Conservation (phyloP, 2,888 invertebrate genomes). For the Lasioglossum pauxillum region DNA sequence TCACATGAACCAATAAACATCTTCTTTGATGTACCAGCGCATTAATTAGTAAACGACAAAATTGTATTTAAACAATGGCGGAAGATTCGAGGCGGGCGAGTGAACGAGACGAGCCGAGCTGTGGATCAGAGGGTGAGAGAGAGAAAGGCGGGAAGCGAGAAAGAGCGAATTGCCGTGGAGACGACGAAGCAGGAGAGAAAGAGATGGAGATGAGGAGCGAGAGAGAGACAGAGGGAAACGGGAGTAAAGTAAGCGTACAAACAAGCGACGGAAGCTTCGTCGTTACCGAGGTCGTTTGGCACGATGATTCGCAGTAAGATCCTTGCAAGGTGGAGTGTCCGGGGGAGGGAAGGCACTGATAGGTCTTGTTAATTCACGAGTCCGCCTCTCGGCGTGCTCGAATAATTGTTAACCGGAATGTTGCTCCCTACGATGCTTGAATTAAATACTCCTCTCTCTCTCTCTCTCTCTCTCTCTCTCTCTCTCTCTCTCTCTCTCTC, state of each 20-base stretch:
- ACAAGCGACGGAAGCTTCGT: constrained; percentile 75
- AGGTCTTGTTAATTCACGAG: constrained; percentile 80
- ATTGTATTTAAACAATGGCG: constrained; percentile 87
- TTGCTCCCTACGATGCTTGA: constrained; percentile 69
- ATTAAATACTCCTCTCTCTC: constrained; percentile 72
- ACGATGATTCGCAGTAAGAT: constrained; percentile 73
- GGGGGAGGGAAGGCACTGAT: constrained; percentile 69
- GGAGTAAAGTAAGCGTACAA: constrained; percentile 78
- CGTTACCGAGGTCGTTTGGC: constrained; percentile 74
- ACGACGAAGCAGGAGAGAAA: not conserved
- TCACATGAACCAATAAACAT: constrained; percentile 86
- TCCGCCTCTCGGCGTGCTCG: constrained; percentile 70
- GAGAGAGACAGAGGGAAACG: constrained; percentile 13
- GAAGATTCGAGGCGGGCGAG: constrained; percentile 70
- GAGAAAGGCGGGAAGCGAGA: constrained; percentile 21
- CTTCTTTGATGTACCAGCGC: constrained; percentile 86
- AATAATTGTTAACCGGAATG: constrained; percentile 79
- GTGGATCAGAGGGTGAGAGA: not conserved
- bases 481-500: not conserved
- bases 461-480: constrained; percentile 20
- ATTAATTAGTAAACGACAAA: constrained; percentile 88
- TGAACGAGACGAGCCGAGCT: constrained; percentile 39
- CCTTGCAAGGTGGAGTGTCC: constrained; percentile 57
- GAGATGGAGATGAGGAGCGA: not conserved
- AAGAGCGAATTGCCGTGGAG: not conserved